A percentile compares a stretch with the other conserved stretches of the same genome.
Conservation (phyloP, 2,888 invertebrate species). For the Keiferia lycopersicella region DNA sequence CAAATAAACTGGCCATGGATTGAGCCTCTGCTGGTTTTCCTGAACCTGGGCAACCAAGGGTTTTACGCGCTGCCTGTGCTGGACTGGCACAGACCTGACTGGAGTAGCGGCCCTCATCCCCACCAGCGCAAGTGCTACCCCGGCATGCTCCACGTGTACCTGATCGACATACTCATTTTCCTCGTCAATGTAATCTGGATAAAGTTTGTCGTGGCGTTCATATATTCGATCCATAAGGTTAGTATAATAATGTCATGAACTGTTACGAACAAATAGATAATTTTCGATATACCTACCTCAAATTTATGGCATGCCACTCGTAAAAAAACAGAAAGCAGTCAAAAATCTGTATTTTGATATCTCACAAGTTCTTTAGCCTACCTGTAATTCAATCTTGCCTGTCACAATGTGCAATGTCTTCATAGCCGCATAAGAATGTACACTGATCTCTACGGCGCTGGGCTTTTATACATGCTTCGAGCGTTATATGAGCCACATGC, state of each 20-base stretch:
- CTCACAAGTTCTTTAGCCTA: no score
- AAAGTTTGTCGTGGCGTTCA: slow-evolving; percentile 54
- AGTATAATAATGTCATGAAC: slow-evolving; percentile 19
- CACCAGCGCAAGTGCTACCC: slow-evolving; percentile 55
- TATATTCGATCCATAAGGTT: slow-evolving; percentile 59
- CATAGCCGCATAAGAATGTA: no score
- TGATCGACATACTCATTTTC: slow-evolving; percentile 58
- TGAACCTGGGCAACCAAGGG: slow-evolving; percentile 68
- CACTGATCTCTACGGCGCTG: no score
- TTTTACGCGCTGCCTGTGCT: slow-evolving; percentile 63
- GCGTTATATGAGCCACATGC: no score
- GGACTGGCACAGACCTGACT: slow-evolving; percentile 42
- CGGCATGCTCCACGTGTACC: slow-evolving; percentile 60
- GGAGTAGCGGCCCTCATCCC: slow-evolving; percentile 39
- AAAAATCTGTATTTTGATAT: no score
- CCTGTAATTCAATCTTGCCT: no score
- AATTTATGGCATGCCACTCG: no score
- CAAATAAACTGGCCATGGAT: slow-evolving; percentile 50
- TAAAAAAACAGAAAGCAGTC: no score
- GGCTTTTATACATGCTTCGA: no score
- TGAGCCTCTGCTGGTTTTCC: slow-evolving; percentile 53
- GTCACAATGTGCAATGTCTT: no score
- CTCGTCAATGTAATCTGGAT: slow-evolving; percentile 64
- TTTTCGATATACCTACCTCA: no score
- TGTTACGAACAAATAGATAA: no score